Evolutionary conservation across 2,888 invertebrate genomes (phyloP), one percentile per base, ranked within the genome.

Genomic region (Germaria angustata): DNA sequence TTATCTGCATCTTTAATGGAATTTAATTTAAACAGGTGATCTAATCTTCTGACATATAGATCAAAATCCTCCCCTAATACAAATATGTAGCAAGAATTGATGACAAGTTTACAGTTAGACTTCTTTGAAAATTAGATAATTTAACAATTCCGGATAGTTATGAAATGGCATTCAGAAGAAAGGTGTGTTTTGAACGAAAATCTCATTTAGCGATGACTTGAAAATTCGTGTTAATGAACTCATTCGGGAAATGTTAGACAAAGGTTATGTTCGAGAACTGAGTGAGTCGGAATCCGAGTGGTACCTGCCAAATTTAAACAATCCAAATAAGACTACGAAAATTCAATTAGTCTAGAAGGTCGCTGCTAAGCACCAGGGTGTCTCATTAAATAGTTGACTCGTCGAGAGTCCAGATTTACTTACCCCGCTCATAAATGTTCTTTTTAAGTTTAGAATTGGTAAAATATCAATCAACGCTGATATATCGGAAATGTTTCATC

Each of bases 391-490:
- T 68, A 85, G 86, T 15, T 39, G 79, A 7, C 69, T 86, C 2
- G 89, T 89, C 1, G 87, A 90, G 1, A 73, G 91, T 39, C 85
- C 89, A 76, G 86, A 88, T 0, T 91, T 91, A 77, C 72, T 90
- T 36, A 87, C 88, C 81, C 80, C 87, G 13, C 82, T 72, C 44
- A 80, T 89, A 11, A 90, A 87, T 1, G 84, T 90, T 7, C 84
- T 85, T 24, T 87, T 85, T 2, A 87, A 88, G 73, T 69, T 78
- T 87, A 5, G 77, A 77, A 32, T 85, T 89, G 17, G 66, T 28
- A 28, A 28, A 6, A 28, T 28, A 5, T 3, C 4, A 3, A 28
- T 28, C 6, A 28, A 6, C 6, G 28, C 4, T 6, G 28, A 28
- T 6, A 28, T 28, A 28, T 28, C 28, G 6, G 28, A 28, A 28